Evolutionary conservation across 2,113 vertebrate species (phyloP).

Genomic region (Sinocyclocheilus rhinocerous): DNA sequence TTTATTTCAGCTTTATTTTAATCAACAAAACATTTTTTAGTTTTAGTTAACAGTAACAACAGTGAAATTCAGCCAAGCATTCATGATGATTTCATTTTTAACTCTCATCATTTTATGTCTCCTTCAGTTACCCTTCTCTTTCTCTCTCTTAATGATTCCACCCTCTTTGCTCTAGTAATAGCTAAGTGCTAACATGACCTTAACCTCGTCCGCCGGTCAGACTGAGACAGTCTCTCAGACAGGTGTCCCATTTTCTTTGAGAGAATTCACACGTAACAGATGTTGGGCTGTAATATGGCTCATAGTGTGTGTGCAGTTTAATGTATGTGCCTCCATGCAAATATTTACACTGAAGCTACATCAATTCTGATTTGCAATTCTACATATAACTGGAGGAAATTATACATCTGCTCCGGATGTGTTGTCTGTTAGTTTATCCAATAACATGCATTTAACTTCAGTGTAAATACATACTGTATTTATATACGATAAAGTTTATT

Average conservation of each 20-base stretch:
- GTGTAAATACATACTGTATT: not conserved
- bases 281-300: not conserved
- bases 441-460: not conserved
- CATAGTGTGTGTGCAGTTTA: not conserved
- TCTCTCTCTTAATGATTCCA: not conserved
- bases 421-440: not conserved
- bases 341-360: slow-evolving; percentile 12
- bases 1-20: not conserved
- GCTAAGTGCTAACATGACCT: slow-evolving; percentile 27
- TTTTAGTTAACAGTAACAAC: too few relatives aligned
- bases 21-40: too few relatives aligned
- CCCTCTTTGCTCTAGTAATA: not conserved
- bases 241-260: slow-evolving; percentile 11
- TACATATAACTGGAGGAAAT: not conserved
- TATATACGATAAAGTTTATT: not conserved
- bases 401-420: not conserved
- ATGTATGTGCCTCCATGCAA: slow-evolving; percentile 11
- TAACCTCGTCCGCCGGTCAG: slow-evolving; percentile 7
- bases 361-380: not conserved
- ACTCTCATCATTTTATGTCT: not conserved
- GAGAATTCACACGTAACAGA: not conserved
- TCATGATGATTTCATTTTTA: not conserved
- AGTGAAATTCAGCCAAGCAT: too few relatives aligned
- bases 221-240: not conserved
- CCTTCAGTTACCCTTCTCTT: not conserved